These are phyloP conservation scores for Polymixis flavicincta DNA, from an alignment of 2,888 invertebrate genomes.

Conservation along the genomic window DNA sequence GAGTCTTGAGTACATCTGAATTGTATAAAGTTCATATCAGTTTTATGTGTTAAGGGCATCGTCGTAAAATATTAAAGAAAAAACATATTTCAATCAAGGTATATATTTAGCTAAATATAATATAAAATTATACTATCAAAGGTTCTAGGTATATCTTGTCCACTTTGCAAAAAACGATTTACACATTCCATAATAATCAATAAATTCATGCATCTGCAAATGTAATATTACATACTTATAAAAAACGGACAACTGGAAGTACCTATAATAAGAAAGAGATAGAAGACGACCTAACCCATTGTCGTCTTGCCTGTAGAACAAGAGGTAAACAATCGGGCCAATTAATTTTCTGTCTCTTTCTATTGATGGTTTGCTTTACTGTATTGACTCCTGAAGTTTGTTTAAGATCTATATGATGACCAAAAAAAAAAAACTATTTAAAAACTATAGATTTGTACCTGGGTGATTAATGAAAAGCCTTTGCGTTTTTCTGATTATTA, in stretches of 20 bases:
- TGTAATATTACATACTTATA: not conserved
- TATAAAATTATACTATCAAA: slow-evolving; percentile 35
- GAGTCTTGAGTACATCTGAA: slow-evolving; percentile 68
- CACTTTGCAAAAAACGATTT: slow-evolving; percentile 10
- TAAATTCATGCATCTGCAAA: slow-evolving; percentile 17
- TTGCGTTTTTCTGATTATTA: not conserved
- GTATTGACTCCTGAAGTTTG: not conserved
- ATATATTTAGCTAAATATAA: slow-evolving; percentile 50
- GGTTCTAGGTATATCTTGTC: slow-evolving; percentile 11
- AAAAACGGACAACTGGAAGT: not conserved
- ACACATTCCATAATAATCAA: slow-evolving; percentile 25
- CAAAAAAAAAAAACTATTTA: slow-evolving; percentile 3
- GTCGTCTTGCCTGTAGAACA: not conserved
- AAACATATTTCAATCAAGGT: slow-evolving; percentile 42
- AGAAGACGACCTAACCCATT: not conserved
- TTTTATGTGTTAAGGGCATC: slow-evolving; percentile 69
- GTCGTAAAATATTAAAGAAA: slow-evolving; percentile 39
- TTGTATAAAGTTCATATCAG: slow-evolving; percentile 73
- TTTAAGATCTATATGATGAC: not conserved
- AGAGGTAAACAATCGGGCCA: not conserved
- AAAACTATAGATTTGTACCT: not conserved
- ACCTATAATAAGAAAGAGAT: not conserved
- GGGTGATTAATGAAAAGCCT: not conserved
- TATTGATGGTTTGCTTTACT: not conserved
- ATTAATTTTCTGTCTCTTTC: slow-evolving; percentile 12